Evolutionary conservation across 2,888 invertebrate genomes (phyloP).

Genomic region (Epistrophe eligans): DNA sequence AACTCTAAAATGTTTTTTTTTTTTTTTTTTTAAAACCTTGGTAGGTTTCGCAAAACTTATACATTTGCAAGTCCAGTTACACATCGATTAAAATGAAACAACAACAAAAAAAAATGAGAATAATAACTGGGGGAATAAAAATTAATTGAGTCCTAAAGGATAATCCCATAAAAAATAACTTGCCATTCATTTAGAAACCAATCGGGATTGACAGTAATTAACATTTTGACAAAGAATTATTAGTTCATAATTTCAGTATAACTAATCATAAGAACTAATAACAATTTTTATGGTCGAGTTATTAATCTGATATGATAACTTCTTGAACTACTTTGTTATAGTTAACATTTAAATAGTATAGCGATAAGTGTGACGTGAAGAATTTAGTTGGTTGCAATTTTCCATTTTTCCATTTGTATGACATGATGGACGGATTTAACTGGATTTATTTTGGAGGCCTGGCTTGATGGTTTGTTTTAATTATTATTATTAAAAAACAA

Average conservation of each 20-base stretch:
- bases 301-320: slow-evolving; percentile 47
- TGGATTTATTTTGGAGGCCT: slow-evolving; percentile 43
- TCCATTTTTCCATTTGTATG: slow-evolving; percentile 12
- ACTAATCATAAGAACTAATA: neutral
- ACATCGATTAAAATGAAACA: neutral
- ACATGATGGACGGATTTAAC: neutral
- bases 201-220: neutral
- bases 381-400: slow-evolving; percentile 20
- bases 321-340: slow-evolving; percentile 57
- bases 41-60: neutral
- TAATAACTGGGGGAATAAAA: neutral
- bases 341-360: slow-evolving; percentile 44
- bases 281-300: neutral
- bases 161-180: neutral
- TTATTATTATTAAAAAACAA: neutral
- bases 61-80: neutral
- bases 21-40: neutral
- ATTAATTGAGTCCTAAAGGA: neutral
- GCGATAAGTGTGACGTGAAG: slow-evolving; percentile 26
- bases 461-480: slow-evolving; percentile 5
- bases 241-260: neutral
- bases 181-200: neutral
- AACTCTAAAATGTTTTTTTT: neutral
- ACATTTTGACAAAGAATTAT: neutral
- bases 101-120: neutral